phyloP scores from a whole-genome alignment of 2,888 invertebrate species.

The Agonum fuliginosum region DNA sequence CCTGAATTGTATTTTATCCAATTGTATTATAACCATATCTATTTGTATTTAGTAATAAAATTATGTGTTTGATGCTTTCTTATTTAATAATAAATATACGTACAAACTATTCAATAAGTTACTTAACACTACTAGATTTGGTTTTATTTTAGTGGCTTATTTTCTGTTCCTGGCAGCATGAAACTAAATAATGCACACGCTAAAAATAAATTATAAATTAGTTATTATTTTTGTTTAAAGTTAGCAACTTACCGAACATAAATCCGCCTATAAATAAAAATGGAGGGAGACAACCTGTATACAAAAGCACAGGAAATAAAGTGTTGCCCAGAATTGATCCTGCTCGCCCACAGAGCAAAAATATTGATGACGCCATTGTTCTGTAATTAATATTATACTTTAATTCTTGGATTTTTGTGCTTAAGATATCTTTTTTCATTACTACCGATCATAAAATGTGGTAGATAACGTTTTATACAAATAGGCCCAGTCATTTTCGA shows the following conservation, averaged over 20 bases:
- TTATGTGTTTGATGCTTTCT: constrained; percentile 7
- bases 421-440: neutral
- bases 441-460: too few relatives aligned
- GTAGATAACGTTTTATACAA: too few relatives aligned
- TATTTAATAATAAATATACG: constrained; percentile 40
- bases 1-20: too few relatives aligned
- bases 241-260: constrained; percentile 64
- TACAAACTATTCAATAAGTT: constrained; percentile 44
- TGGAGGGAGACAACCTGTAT: constrained; percentile 66
- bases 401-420: neutral
- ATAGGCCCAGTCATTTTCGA: too few relatives aligned
- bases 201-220: constrained; percentile 26
- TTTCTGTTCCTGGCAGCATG: constrained; percentile 52
- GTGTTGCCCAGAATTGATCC: constrained; percentile 70
- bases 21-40: constrained; percentile 31
- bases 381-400: constrained; percentile 64
- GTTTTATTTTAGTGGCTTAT: constrained; percentile 49
- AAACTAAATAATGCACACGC: constrained; percentile 50
- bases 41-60: constrained; percentile 17
- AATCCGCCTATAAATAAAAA: constrained; percentile 65
- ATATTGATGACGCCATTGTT: constrained; percentile 70
- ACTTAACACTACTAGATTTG: constrained; percentile 3
- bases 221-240: constrained; percentile 4
- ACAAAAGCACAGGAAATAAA: constrained; percentile 69
- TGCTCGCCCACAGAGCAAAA: constrained; percentile 69